These are phyloP conservation scores for Abrostola tripartita DNA, from an alignment of 2,888 invertebrate genomes.

Conservation along the genomic window DNA sequence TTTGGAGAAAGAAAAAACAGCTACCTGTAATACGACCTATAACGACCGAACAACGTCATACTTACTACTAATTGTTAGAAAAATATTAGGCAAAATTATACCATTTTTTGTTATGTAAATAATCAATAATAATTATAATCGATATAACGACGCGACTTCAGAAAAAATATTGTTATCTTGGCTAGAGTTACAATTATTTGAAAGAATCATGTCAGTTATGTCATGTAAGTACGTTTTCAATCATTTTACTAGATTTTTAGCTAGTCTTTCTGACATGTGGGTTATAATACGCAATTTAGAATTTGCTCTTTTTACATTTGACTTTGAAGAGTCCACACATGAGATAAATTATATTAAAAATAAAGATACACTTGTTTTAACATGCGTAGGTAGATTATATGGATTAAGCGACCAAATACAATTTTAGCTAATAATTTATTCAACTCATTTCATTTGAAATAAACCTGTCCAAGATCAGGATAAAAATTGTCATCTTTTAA, in stretches of 20 bases:
- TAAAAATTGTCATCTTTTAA: too few relatives aligned
- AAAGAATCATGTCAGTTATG: not conserved
- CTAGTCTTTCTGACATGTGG: conserved; percentile 2
- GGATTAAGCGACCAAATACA: too few relatives aligned
- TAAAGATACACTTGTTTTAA: not conserved
- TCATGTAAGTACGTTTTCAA: not conserved
- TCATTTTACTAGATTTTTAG: not conserved
- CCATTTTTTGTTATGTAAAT: conserved; percentile 3
- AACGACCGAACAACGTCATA: not conserved
- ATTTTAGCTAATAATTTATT: too few relatives aligned
- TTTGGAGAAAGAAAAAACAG: conserved; percentile 22
- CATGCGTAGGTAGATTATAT: not conserved
- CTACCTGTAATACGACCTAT: conserved; percentile 1
- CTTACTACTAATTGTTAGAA: conserved; percentile 12
- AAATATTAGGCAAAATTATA: conserved; percentile 18
- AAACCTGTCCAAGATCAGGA: too few relatives aligned
- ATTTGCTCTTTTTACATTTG: conserved; percentile 2
- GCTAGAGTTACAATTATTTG: not conserved
- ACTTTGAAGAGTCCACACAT: not conserved
- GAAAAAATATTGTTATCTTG: too few relatives aligned
- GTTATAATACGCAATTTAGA: conserved; percentile 1
- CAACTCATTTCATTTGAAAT: too few relatives aligned
- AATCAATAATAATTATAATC: too few relatives aligned
- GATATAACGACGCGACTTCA: too few relatives aligned
- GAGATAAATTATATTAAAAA: not conserved